phyloP scores from a whole-genome alignment of 2,888 invertebrate species.

The Proisotoma minuta region DNA sequence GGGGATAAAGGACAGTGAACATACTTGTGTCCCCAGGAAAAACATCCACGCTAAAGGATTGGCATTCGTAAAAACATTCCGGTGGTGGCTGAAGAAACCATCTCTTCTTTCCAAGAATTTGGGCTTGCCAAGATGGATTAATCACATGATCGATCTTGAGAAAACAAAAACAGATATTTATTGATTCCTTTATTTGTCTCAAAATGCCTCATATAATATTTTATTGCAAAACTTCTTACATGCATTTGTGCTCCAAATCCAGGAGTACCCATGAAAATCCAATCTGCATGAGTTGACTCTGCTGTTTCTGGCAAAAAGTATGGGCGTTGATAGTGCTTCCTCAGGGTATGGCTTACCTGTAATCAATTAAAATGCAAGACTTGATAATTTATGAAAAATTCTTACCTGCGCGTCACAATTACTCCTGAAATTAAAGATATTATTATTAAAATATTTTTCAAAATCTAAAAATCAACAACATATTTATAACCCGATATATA shows the following conservation, averaged over 20 bases:
- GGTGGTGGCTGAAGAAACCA: constrained; percentile 90
- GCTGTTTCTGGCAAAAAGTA: constrained; percentile 83
- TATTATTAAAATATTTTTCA: too few relatives aligned
- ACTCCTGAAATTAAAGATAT: constrained; percentile 78
- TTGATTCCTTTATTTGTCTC: neutral
- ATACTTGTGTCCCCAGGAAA: constrained; percentile 85
- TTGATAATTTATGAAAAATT: neutral
- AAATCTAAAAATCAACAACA: too few relatives aligned
- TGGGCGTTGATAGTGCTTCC: constrained; percentile 56
- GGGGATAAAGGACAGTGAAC: constrained; percentile 48
- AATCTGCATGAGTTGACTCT: constrained; percentile 71
- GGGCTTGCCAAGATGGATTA: constrained; percentile 95
- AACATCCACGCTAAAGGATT: constrained; percentile 65
- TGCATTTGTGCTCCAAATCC: constrained; percentile 95
- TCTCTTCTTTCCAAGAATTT: constrained; percentile 77
- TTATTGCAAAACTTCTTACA: constrained; percentile 56
- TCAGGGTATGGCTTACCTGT: neutral
- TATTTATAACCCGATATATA: too few relatives aligned
- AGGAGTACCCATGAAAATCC: constrained; percentile 82
- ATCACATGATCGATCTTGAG: constrained; percentile 85
- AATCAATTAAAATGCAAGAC: neutral
- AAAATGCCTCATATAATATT: neutral
- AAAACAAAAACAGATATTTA: constrained; percentile 22
- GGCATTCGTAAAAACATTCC: constrained; percentile 79
- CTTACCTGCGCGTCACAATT: constrained; percentile 71